phyloP scores from a whole-genome alignment of 2,113 vertebrate species.

The Phycodurus eques region DNA sequence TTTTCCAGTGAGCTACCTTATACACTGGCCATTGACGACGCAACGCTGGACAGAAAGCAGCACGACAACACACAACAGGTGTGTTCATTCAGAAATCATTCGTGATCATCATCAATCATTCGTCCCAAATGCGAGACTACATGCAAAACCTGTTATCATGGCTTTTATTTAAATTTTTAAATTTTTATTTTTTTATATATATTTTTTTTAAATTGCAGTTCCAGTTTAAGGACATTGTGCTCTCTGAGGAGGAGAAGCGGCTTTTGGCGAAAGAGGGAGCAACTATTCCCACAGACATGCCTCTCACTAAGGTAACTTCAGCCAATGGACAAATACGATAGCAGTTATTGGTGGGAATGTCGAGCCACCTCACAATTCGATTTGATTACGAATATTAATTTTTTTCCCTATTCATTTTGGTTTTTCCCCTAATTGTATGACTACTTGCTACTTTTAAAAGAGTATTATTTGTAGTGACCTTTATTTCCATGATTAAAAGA shows the following conservation, averaged over 20 bases:
- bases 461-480: too few relatives aligned
- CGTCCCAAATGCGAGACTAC: too few relatives aligned
- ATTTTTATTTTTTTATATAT: neutral
- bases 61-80: conserved; percentile 50
- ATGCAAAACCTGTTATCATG: neutral
- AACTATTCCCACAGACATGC: conserved; percentile 75
- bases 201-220: conserved; percentile 49
- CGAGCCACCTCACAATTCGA: neutral
- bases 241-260: conserved; percentile 84
- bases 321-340: neutral
- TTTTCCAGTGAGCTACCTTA: conserved; percentile 59
- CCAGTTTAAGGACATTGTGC: conserved; percentile 72
- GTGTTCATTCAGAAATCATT: neutral
- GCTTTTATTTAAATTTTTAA: too few relatives aligned
- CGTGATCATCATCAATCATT: neutral
- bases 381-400: too few relatives aligned
- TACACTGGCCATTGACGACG: conserved; percentile 72
- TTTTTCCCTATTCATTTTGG: too few relatives aligned
- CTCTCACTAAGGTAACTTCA: conserved; percentile 83
- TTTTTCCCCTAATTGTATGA: too few relatives aligned
- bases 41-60: conserved; percentile 23
- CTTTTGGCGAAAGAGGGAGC: conserved; percentile 83
- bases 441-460: too few relatives aligned
- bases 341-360: neutral
- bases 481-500: too few relatives aligned